Conservation (phyloP, 2,888 invertebrate species). For the Apeira syringaria region DNA sequence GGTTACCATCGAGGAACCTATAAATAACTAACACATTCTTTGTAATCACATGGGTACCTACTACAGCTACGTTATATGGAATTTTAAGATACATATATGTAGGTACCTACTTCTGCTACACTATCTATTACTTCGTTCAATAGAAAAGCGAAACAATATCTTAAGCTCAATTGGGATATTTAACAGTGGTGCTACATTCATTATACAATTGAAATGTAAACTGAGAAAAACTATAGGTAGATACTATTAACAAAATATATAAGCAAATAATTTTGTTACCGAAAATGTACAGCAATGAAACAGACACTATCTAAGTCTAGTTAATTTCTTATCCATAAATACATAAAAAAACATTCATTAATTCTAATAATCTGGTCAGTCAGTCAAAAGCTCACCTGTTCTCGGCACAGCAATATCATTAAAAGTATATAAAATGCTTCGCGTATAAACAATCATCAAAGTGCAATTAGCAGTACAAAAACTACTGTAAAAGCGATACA, state of each 20-base stretch:
- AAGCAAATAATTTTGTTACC: slow-evolving; percentile 55
- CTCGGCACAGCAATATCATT: slow-evolving; percentile 59
- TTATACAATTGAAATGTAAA: slow-evolving; percentile 10
- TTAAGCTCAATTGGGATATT: slow-evolving; percentile 5
- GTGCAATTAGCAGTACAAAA: slow-evolving; percentile 24
- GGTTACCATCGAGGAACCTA: slow-evolving; percentile 51
- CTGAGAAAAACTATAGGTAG: slow-evolving; percentile 27
- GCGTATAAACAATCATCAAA: slow-evolving; percentile 18
- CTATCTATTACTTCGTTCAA: slow-evolving; percentile 32
- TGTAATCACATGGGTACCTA: slow-evolving; percentile 34
- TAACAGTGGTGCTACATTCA: slow-evolving; percentile 10
- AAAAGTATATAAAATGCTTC: slow-evolving; percentile 29
- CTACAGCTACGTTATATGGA: slow-evolving; percentile 11
- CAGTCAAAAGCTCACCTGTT: slow-evolving; percentile 62
- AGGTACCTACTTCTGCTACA: slow-evolving; percentile 11
- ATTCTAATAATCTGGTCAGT: slow-evolving; percentile 72
- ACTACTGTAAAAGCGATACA: slow-evolving; percentile 24
- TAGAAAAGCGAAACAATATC: slow-evolving; percentile 7
- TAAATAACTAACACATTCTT: slow-evolving; percentile 40
- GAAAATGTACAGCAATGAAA: slow-evolving; percentile 56
- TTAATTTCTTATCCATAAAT: slow-evolving; percentile 51
- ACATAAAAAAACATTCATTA: slow-evolving; percentile 68
- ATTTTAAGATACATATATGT: slow-evolving; percentile 5
- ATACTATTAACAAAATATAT: slow-evolving; percentile 40
- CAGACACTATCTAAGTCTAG: slow-evolving; percentile 67